These are phyloP conservation scores for Calosoma granatense DNA, from an alignment of 1,140 invertebrate species.

Conservation along the genomic window DNA sequence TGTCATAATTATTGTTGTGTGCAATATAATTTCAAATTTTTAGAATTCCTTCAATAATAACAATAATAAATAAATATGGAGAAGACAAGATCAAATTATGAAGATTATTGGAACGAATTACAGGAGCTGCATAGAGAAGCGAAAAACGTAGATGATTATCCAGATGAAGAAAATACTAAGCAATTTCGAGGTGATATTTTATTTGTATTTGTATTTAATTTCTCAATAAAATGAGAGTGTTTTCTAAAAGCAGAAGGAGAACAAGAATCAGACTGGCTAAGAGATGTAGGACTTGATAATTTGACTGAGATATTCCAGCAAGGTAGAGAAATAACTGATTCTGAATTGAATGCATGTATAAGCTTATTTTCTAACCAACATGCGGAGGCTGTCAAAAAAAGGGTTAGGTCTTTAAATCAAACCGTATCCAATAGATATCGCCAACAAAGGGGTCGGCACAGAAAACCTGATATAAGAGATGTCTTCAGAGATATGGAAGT, in stretches of 20 bases:
- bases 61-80: no score
- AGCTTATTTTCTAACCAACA: constrained; percentile 48
- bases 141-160: constrained; percentile 39
- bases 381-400: constrained; percentile 62
- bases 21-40: no score
- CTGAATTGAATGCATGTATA: constrained; percentile 44
- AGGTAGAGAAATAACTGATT: constrained; percentile 47
- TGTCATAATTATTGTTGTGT: no score
- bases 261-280: constrained; percentile 48
- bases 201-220: background rate
- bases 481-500: constrained; percentile 70
- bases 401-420: constrained; percentile 67
- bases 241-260: constrained; percentile 39
- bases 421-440: constrained; percentile 59
- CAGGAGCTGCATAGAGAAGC: constrained; percentile 40
- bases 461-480: constrained; percentile 64
- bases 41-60: no score
- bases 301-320: constrained; percentile 47
- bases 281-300: constrained; percentile 22
- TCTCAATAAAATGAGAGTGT: background rate
- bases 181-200: constrained; percentile 11
- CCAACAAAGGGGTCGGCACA: constrained; percentile 46
- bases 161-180: constrained; percentile 35
- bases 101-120: constrained; percentile 43
- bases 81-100: background rate